These are phyloP conservation scores for Heterohyrax brucei DNA, from an alignment of 2,797 vertebrate genomes.

Conservation along the genomic window DNA sequence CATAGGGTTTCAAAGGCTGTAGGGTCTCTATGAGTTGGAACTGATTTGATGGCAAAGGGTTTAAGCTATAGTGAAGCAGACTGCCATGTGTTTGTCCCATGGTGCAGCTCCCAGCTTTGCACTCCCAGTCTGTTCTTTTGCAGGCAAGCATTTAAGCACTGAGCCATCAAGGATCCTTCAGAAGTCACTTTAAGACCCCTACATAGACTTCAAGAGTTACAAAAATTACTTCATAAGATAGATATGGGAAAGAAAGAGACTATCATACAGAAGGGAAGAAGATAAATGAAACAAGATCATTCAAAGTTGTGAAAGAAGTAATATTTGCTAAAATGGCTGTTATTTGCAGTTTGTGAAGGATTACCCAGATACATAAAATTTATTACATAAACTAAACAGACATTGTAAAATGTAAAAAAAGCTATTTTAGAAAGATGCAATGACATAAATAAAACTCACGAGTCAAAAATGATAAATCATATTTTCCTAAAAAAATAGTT, in stretches of 20 bases:
- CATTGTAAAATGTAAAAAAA: background rate
- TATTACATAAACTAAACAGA: background rate
- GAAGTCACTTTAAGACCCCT: background rate
- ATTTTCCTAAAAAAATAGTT: background rate
- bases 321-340: background rate
- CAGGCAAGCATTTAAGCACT: background rate
- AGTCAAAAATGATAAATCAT: background rate
- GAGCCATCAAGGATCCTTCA: background rate
- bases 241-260: background rate
- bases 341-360: background rate
- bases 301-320: background rate
- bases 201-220: background rate
- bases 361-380: background rate
- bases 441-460: background rate
- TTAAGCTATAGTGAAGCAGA: too few relatives aligned
- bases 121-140: too few relatives aligned
- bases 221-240: background rate
- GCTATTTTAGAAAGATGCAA: background rate
- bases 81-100: too few relatives aligned
- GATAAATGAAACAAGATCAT: background rate
- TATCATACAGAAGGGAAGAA: background rate
- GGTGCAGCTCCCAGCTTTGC: too few relatives aligned
- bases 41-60: too few relatives aligned
- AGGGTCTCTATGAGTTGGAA: background rate
- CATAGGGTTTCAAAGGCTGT: background rate